Percentiles rank a stretch among this genome's conserved stretches.
Conservation (phyloP, 1,140 invertebrate species). For the Brachionus sp. region DNA sequence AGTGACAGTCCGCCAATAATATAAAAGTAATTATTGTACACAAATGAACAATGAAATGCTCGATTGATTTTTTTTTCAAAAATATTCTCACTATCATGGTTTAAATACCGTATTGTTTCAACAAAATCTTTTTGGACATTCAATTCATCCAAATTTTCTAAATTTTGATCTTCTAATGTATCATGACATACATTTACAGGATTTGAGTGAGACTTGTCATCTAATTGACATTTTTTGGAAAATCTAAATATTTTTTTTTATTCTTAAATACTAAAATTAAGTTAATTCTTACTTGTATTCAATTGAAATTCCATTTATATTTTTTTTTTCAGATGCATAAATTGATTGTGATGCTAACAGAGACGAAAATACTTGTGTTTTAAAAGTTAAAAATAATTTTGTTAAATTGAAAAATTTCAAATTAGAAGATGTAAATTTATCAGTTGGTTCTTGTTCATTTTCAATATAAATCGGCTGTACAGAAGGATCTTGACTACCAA, state of each 20-base stretch:
- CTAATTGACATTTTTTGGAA: neutral
- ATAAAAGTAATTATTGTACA: neutral
- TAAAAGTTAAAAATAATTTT: constrained; percentile 1
- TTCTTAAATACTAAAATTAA: neutral
- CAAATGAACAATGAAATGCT: constrained; percentile 39
- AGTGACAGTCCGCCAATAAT: constrained; percentile 6
- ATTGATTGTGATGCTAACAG: neutral
- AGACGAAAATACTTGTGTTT: neutral
- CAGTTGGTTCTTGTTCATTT: neutral
- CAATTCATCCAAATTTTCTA: neutral
- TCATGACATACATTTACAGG: neutral
- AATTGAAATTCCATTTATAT: neutral
- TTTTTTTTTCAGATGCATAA: neutral
- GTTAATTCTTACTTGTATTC: neutral
- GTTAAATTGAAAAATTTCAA: neutral
- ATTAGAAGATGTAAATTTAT: neutral
- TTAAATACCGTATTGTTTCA: neutral
- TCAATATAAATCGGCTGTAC: neutral
- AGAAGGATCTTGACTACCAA: neutral
- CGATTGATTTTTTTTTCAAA: neutral
- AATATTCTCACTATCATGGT: neutral
- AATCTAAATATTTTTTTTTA: neutral
- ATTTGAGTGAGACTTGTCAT: neutral
- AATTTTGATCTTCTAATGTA: neutral
- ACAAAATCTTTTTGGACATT: neutral